Evolutionary conservation across 2,797 vertebrate species (phyloP).

Genomic region (Monodelphis domestica): DNA sequence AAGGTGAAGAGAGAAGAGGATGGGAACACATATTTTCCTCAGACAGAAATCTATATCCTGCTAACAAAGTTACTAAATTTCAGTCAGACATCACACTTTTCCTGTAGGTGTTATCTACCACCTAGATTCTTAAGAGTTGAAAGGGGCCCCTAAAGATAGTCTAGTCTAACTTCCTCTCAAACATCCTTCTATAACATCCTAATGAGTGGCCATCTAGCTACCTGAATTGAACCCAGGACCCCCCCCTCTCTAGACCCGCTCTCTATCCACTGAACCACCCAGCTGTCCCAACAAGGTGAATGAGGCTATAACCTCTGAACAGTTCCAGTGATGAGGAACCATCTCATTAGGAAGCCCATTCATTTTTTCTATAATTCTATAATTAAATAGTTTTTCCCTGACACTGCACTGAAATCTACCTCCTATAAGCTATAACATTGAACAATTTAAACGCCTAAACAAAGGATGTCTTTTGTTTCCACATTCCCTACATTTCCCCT

Average conservation of each 20-base stretch:
- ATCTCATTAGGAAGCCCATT: background rate
- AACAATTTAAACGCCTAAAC: background rate
- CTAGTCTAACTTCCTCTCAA: background rate
- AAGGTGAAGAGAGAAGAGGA: background rate
- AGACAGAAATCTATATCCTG: slow-evolving; percentile 39
- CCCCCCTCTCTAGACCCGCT: too few relatives aligned
- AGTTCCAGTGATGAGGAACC: background rate
- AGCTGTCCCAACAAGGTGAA: too few relatives aligned
- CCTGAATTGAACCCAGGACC: too few relatives aligned
- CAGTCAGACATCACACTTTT: background rate
- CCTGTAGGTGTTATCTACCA: background rate
- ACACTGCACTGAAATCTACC: background rate
- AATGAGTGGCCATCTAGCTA: background rate
- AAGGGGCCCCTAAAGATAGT: background rate
- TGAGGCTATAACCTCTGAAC: too few relatives aligned
- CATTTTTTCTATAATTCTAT: background rate
- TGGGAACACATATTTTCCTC: background rate
- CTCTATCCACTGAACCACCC: too few relatives aligned
- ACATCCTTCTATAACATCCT: background rate
- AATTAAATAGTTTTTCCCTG: background rate
- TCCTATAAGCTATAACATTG: background rate
- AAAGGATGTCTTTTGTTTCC: background rate
- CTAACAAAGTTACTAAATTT: slow-evolving; percentile 4
- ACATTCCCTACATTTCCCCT: background rate
- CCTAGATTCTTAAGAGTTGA: background rate